A percentile compares a stretch with the other conserved stretches of the same genome.
These are phyloP conservation scores for Alauda arvensis DNA, from an alignment of 2,797 vertebrate genomes.

Conservation along the genomic window DNA sequence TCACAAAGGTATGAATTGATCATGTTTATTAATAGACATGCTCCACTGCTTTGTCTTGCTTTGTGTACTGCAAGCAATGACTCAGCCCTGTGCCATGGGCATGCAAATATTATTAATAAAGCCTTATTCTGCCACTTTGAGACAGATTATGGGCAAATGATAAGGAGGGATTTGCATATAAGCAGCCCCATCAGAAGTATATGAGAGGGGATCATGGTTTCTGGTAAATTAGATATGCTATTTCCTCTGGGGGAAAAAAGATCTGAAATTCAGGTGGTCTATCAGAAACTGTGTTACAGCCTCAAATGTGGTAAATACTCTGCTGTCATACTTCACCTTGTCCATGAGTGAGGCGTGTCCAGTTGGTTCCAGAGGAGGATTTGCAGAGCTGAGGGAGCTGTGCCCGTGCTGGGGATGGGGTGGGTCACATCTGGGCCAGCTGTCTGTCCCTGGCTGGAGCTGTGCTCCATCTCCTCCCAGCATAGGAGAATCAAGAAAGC, in stretches of 20 bases:
- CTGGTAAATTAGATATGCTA: background rate
- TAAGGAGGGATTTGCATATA: conserved; percentile 23
- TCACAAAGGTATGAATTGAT: conserved; percentile 13
- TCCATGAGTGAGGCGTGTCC: background rate
- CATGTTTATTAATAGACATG: conserved; percentile 28
- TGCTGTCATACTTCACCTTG: background rate
- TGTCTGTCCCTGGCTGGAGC: background rate
- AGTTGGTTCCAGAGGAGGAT: background rate
- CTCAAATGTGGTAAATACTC: background rate
- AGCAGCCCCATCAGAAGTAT: background rate
- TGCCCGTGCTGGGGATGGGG: accelerated
- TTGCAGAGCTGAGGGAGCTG: background rate
- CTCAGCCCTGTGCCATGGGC: background rate
- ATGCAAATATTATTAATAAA: conserved; percentile 23
- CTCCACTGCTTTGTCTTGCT: conserved; percentile 24
- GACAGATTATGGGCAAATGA: background rate
- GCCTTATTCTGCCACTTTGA: conserved; percentile 41
- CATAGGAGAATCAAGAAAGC: background rate
- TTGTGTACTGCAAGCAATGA: background rate
- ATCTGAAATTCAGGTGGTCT: background rate
- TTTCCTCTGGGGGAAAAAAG: background rate
- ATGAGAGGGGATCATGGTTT: background rate
- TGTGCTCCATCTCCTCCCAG: background rate
- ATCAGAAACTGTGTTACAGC: background rate
- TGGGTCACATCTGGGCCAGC: background rate